Base-by-base conservation (phyloP, 1,140 invertebrate genomes). In the Caligus rogercresseyi region DNA sequence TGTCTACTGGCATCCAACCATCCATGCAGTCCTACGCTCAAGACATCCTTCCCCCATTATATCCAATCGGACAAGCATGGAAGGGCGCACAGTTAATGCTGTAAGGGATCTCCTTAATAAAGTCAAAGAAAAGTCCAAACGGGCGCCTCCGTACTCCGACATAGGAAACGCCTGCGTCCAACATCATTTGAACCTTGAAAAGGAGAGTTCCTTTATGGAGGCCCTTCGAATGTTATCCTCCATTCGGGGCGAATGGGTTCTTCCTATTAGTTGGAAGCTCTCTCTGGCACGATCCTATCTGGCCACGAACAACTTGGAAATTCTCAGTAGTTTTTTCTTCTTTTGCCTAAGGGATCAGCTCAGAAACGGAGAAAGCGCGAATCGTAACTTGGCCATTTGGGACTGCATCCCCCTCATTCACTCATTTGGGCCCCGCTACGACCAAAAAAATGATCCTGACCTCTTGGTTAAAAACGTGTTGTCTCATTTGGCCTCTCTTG, bases 231-330 rank as follows among this genome's bases (percentile, higher is more conserved):
- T 56, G 20, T 21, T 56, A 25, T 20, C 24, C 2, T 16, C 15
- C 54, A 20, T 20, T n/a, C 2, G 2, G 18, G 15, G 14, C 18
- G 25, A 43, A 60, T 18, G 26, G 3, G 18, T 60, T 11, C 26
- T 31, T 25, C 57, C 57, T 3, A 60, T 60, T 25, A 19, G 16
- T 18, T 60, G 57, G 57, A 60, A 60, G 24, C 1, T 18, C 20
- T 60, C 57, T 1, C 26, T 60, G 16, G 57, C 57, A 16, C 2
- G 57, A 19, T 18, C 23, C 24, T 60, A 60, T 31, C 26, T 60
- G 24, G 25, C 21, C n/a, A 24, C 57, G 7, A 31, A 60, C 16
- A 43, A 60, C 2, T 25, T 60, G 3, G 23, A 60, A 1, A 18
- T 15, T 11, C 21, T 60, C 2, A 31, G 18, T 1, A 2, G 25